These are phyloP conservation scores for Hippoglossus stenolepis DNA, from an alignment of 2,113 vertebrate species.

Conservation along the genomic window DNA sequence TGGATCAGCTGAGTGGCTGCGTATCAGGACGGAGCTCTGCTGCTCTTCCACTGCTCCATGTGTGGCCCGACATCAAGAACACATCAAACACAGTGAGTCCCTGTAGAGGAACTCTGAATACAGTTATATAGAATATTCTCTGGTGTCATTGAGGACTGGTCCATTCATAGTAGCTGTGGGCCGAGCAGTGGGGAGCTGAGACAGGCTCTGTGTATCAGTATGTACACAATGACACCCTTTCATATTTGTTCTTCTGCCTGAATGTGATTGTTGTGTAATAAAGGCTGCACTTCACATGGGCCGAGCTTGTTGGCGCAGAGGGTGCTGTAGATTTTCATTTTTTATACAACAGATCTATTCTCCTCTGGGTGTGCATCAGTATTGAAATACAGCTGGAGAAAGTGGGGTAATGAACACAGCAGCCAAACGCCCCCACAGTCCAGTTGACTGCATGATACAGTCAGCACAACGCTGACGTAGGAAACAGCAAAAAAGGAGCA, in stretches of 20 bases:
- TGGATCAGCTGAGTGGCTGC: slow-evolving; percentile 74
- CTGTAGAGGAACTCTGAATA: slow-evolving; percentile 7
- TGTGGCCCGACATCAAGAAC: slow-evolving; percentile 45
- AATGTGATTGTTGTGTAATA: slow-evolving; percentile 73
- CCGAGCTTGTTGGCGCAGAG: slow-evolving; percentile 57
- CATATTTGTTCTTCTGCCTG: slow-evolving; percentile 64
- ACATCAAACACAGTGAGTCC: slow-evolving; percentile 8
- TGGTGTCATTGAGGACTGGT: slow-evolving; percentile 30
- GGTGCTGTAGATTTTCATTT: slow-evolving; percentile 54
- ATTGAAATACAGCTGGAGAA: slow-evolving; percentile 15
- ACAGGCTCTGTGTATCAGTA: slow-evolving; percentile 46
- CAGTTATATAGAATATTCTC: slow-evolving; percentile 6
- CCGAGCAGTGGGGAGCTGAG: slow-evolving; percentile 42
- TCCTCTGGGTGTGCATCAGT: slow-evolving; percentile 17
- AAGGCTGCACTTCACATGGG: slow-evolving; percentile 58
- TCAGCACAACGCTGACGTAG: slow-evolving; percentile 12
- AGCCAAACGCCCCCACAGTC: slow-evolving; percentile 15
- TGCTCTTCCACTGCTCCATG: slow-evolving; percentile 43
- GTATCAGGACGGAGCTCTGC: slow-evolving; percentile 16
- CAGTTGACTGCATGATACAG: slow-evolving; percentile 27
- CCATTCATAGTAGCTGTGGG: slow-evolving; percentile 52
- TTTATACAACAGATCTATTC: slow-evolving; percentile 60
- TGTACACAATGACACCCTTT: slow-evolving; percentile 78
- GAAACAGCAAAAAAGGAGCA: slow-evolving; percentile 20
- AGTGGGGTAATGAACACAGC: slow-evolving; percentile 13